A percentile compares a stretch with the other conserved stretches of the same genome.
Conservation (phyloP, 2,888 invertebrate genomes). For the Drepana falcataria region DNA sequence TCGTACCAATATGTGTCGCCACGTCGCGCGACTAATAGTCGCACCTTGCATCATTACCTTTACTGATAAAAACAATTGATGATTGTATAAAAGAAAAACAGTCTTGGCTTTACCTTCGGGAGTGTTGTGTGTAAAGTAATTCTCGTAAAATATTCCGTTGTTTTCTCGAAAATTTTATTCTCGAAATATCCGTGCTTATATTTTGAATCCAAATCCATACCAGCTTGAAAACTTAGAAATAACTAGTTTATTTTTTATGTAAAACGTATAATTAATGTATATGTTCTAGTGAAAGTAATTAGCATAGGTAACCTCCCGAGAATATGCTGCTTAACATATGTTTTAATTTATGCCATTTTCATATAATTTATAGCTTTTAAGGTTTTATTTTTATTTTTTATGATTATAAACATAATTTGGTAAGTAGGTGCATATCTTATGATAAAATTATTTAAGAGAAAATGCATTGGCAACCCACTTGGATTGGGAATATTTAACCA, state of each 20-base stretch:
- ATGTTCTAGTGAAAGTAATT: background rate
- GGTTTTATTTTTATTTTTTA: too few species aligned
- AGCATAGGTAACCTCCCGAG: too few species aligned
- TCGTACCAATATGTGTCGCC: background rate
- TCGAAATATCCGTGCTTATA: background rate
- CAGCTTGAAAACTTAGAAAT: background rate
- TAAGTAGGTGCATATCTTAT: too few species aligned
- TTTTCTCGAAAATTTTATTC: constrained; percentile 2
- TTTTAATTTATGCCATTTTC: too few species aligned
- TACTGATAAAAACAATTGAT: constrained; percentile 30
- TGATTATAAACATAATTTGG: too few species aligned
- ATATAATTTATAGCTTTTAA: too few species aligned
- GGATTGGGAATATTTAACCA: too few species aligned
- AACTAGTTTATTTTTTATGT: background rate
- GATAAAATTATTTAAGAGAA: too few species aligned
- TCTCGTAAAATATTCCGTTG: constrained; percentile 10
- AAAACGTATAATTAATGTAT: background rate
- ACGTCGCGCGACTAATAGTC: constrained; percentile 5
- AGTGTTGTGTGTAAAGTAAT: constrained; percentile 13
- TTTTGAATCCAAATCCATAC: too few species aligned
- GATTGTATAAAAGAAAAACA: constrained; percentile 19
- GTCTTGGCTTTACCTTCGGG: constrained; percentile 20
- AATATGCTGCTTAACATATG: too few species aligned
- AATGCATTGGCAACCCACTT: too few species aligned
- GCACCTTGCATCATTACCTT: constrained; percentile 7